phyloP scores from a whole-genome alignment of 2,113 vertebrate genomes.

The Nerophis ophidion region DNA sequence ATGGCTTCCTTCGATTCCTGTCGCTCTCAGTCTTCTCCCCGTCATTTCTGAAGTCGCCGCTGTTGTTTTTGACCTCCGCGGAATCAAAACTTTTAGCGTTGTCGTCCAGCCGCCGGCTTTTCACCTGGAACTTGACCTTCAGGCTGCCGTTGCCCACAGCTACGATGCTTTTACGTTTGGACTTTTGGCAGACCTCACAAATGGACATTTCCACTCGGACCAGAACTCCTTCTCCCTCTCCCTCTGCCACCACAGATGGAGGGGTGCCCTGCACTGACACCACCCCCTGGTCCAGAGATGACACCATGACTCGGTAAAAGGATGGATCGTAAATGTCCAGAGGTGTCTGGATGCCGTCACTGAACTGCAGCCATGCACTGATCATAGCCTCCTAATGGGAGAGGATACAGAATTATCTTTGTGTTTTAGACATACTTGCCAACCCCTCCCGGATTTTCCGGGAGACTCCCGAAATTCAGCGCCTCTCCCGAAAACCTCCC shows the following conservation, averaged over 20 bases:
- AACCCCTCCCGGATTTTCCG: no score
- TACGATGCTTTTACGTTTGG: conserved; percentile 84
- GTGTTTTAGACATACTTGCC: no score
- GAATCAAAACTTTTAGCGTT: conserved; percentile 48
- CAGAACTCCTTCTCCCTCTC: conserved; percentile 81
- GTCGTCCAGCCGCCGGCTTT: conserved; percentile 47
- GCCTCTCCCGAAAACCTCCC: no score
- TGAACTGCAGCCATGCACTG: conserved; percentile 91
- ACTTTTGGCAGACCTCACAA: conserved; percentile 85
- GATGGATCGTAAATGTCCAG: conserved; percentile 84
- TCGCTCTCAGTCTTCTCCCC: conserved; percentile 54
- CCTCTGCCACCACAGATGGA: conserved; percentile 72
- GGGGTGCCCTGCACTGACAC: conserved; percentile 78
- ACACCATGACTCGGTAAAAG: conserved; percentile 77
- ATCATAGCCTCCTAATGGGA: conserved; percentile 79
- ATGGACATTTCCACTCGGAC: conserved; percentile 85
- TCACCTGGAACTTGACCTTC: conserved; percentile 79
- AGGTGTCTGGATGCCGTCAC: conserved; percentile 83
- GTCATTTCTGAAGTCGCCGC: conserved; percentile 47
- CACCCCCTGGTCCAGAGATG: conserved; percentile 82
- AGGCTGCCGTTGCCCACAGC: conserved; percentile 78
- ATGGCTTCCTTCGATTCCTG: conserved; percentile 45
- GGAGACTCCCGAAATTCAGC: no score
- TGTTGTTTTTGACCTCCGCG: conserved; percentile 44
- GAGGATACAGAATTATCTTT: conserved; percentile 7